Percentiles rank a stretch among this genome's conserved stretches.
Conservation (phyloP, 2,888 invertebrate species). For the Sclerodermus sp. region DNA sequence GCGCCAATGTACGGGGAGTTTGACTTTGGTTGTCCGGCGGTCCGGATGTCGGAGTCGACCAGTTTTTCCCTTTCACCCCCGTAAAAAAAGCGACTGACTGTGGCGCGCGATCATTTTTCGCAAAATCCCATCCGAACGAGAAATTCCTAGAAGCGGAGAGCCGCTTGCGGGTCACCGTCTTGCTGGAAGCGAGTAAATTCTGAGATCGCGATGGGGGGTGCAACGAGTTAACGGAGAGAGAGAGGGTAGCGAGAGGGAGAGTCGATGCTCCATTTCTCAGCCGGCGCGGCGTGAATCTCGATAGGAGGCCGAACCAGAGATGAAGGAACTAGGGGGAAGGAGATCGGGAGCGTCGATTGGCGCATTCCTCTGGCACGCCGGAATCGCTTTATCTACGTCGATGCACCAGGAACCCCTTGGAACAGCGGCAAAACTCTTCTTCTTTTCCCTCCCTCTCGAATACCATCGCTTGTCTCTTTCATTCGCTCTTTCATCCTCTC, state of each 20-base stretch:
- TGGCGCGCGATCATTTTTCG: too few species aligned
- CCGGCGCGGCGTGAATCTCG: neutral
- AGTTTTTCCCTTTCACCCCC: too few species aligned
- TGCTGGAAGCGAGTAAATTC: neutral
- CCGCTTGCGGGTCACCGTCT: neutral
- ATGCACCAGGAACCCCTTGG: neutral
- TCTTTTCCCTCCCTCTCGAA: too few species aligned
- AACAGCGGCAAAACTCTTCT: too few species aligned
- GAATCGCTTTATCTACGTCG: neutral
- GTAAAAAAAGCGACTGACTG: too few species aligned
- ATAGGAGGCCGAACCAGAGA: neutral
- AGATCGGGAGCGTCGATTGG: slow-evolving; percentile 7
- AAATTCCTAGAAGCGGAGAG: neutral
- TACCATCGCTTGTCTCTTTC: neutral
- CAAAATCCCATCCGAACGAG: too few species aligned
- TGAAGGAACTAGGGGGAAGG: neutral
- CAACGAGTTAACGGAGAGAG: too few species aligned
- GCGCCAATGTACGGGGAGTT: too few species aligned
- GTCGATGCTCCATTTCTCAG: too few species aligned
- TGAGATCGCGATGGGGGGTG: neutral
- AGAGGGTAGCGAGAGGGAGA: too few species aligned
- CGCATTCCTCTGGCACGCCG: slow-evolving; percentile 7
- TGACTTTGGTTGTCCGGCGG: too few species aligned
- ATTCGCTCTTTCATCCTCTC: slow-evolving; percentile 1
- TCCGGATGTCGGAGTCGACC: too few species aligned